Conservation (phyloP, 2,888 invertebrate genomes). For the Phortica magna region DNA sequence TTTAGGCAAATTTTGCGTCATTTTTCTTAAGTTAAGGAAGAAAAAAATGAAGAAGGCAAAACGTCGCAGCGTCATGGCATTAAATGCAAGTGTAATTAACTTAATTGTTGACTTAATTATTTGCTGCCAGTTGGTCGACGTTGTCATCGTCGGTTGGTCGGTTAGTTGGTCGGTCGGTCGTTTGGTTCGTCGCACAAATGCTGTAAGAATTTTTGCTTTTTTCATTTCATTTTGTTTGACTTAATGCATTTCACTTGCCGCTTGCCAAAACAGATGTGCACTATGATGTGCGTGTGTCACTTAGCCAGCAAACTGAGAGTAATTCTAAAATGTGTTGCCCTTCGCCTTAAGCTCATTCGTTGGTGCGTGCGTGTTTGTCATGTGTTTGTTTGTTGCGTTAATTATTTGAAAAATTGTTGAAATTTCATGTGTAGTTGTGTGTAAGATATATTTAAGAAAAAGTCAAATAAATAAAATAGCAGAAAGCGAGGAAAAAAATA, state of each 20-base stretch:
- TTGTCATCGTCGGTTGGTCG: background rate
- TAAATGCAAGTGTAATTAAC: slow-evolving; percentile 60
- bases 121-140: slow-evolving; percentile 44
- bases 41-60: slow-evolving; percentile 49
- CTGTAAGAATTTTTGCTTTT: background rate
- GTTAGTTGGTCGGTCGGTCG: no score
- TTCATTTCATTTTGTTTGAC: background rate
- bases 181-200: background rate
- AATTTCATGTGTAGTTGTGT: background rate
- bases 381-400: slow-evolving; percentile 20
- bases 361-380: background rate
- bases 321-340: background rate
- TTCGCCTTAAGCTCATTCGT: background rate
- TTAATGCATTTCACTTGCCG: no score
- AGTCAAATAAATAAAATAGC: background rate
- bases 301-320: background rate
- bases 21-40: background rate
- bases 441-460: background rate
- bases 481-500: background rate
- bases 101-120: slow-evolving; percentile 65
- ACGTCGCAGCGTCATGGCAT: background rate
- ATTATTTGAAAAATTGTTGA: slow-evolving; percentile 32
- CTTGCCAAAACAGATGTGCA: no score
- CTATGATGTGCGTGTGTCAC: background rate
- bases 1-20: background rate